Conservation (phyloP, 2,888 invertebrate species). For the Ectemnius continuus region DNA sequence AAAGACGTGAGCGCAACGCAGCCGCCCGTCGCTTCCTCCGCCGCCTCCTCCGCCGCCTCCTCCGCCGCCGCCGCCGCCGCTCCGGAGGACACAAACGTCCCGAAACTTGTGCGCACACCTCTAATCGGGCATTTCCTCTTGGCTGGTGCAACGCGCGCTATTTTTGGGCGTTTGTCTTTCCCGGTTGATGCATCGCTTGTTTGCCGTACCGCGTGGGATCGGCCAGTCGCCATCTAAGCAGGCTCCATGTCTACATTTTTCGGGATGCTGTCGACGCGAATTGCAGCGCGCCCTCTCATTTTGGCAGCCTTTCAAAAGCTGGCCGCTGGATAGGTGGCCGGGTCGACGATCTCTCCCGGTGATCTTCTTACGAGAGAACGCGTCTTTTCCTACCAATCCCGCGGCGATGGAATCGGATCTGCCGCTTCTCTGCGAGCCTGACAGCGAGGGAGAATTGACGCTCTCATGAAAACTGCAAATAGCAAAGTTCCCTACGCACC, state of each 20-base stretch:
- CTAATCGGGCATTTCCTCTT: conserved; percentile 44
- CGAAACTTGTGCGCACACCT: conserved; percentile 18
- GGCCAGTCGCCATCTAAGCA: conserved; percentile 7
- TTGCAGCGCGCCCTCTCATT: conserved; percentile 52
- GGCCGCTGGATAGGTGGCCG: conserved; percentile 60
- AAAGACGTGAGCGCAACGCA: conserved; percentile 24
- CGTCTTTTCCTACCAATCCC: conserved; percentile 17
- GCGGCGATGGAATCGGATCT: conserved; percentile 14
- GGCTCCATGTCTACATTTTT: background rate
- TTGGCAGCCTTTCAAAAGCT: conserved; percentile 68
- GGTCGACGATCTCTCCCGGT: conserved; percentile 60
- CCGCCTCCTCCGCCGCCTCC: too few species aligned
- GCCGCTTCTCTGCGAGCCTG: background rate
- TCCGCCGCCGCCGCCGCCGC: too few species aligned
- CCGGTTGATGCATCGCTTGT: conserved; percentile 27
- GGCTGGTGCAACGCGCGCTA: background rate
- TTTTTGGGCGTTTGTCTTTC: conserved; percentile 27
- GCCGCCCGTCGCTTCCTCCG: background rate
- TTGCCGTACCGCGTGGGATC: background rate
- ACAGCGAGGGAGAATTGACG: background rate
- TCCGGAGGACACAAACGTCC: background rate
- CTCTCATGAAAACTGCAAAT: too few species aligned
- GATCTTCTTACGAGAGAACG: conserved; percentile 7
- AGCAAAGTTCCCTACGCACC: too few species aligned
- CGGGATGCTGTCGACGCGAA: conserved; percentile 37